Conservation (phyloP, 2,113 vertebrate genomes). For the Sclerurus mexicanus region DNA sequence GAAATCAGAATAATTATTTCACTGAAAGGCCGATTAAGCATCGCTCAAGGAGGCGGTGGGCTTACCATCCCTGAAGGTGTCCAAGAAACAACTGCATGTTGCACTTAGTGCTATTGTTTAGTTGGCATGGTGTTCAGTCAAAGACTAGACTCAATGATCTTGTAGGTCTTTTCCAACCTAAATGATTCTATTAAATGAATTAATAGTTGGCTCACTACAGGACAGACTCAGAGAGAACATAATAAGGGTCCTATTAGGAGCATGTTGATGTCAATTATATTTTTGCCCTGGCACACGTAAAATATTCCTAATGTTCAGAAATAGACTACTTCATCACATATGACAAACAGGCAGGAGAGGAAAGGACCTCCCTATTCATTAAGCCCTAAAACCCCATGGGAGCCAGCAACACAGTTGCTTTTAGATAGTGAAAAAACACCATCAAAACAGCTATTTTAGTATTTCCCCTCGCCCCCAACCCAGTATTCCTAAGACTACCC, state of each 20-base stretch:
- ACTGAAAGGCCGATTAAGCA: background rate
- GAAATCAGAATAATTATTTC: background rate
- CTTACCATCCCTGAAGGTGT: background rate
- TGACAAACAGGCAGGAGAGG: background rate
- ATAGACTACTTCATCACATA: too few relatives aligned
- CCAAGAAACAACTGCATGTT: background rate
- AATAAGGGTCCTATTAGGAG: background rate
- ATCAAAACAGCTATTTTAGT: background rate
- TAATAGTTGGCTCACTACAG: background rate
- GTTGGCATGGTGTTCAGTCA: background rate
- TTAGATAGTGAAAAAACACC: background rate
- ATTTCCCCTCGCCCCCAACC: background rate
- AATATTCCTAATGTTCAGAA: background rate
- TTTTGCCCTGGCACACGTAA: background rate
- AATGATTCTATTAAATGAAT: background rate
- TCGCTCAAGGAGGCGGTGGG: background rate
- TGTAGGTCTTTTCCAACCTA: background rate
- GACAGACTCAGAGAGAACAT: background rate
- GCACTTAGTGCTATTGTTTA: background rate
- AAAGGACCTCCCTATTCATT: background rate
- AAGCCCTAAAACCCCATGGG: background rate
- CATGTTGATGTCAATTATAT: background rate
- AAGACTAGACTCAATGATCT: background rate
- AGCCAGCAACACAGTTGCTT: background rate
- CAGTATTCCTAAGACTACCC: background rate